phyloP scores from a whole-genome alignment of 1,140 invertebrate genomes.

The Drosophila mauritiana region DNA sequence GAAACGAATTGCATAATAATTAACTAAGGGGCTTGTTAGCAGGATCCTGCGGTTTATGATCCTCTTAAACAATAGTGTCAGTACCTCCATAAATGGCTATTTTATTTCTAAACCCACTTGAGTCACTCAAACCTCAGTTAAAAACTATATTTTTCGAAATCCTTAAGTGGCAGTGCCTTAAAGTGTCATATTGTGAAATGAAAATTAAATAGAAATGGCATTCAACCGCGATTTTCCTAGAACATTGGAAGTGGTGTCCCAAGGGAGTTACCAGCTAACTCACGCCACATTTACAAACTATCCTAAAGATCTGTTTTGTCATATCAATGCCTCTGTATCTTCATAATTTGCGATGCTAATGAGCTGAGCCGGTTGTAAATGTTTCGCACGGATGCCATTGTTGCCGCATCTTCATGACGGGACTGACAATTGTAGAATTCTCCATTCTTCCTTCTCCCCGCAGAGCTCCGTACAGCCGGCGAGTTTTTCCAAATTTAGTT shows the following conservation, averaged over 20 bases:
- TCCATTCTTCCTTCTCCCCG: slow-evolving; percentile 48
- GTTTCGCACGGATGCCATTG: slow-evolving; percentile 44
- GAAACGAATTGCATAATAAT: slow-evolving; percentile 1
- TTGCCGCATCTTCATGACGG: slow-evolving; percentile 31
- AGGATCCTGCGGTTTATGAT: background rate
- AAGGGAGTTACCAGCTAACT: slow-evolving; percentile 9
- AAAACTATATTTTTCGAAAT: too few species aligned
- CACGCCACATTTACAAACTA: slow-evolving; percentile 18
- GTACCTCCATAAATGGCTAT: background rate
- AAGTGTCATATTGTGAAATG: too few species aligned
- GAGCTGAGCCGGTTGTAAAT: slow-evolving; percentile 19
- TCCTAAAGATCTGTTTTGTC: slow-evolving; percentile 30
- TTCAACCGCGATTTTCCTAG: background rate
- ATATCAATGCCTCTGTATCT: slow-evolving; percentile 41
- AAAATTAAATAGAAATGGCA: background rate
- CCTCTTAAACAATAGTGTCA: background rate
- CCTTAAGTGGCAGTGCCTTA: too few species aligned
- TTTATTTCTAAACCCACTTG: background rate
- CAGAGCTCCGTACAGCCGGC: background rate
- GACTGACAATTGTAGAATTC: slow-evolving; percentile 36
- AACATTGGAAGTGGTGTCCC: slow-evolving; percentile 4
- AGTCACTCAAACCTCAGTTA: too few species aligned
- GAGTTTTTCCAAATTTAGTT: slow-evolving; percentile 29
- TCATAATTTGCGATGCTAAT: slow-evolving; percentile 48
- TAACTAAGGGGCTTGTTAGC: background rate